These are phyloP conservation scores for Cyprinodon tularosa DNA, from an alignment of 2,113 vertebrate genomes.

Conservation along the genomic window DNA sequence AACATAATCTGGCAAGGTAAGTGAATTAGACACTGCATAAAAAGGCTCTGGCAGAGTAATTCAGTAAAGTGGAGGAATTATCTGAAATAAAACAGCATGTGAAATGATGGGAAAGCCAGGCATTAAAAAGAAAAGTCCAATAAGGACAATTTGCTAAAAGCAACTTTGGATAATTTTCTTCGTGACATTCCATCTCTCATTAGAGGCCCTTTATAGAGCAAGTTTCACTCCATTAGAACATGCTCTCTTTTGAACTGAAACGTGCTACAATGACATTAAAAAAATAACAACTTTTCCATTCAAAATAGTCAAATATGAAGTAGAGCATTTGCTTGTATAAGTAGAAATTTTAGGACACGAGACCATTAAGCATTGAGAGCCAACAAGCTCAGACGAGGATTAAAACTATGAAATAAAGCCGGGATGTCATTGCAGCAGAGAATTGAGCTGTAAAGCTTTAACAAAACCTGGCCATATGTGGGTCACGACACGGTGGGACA, in stretches of 20 bases:
- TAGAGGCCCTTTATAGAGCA: neutral
- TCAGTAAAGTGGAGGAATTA: slow-evolving; percentile 27
- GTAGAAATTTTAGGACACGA: neutral
- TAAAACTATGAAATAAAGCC: slow-evolving; percentile 37
- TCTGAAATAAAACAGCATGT: slow-evolving; percentile 29
- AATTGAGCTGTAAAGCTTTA: slow-evolving; percentile 39
- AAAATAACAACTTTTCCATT: slow-evolving; percentile 6
- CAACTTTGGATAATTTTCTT: neutral
- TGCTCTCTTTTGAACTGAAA: neutral
- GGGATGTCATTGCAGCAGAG: slow-evolving; percentile 22
- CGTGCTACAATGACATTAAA: slow-evolving; percentile 1
- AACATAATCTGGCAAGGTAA: slow-evolving; percentile 14
- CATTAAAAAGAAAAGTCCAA: neutral
- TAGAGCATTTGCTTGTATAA: neutral
- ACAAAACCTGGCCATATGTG: slow-evolving; percentile 48
- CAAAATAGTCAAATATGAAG: neutral
- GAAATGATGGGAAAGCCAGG: slow-evolving; percentile 2
- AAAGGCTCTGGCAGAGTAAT: slow-evolving; percentile 39
- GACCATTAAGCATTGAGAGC: neutral
- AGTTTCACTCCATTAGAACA: neutral
- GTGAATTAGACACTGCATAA: slow-evolving; percentile 43
- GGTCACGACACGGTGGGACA: slow-evolving; percentile 60
- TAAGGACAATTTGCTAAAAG: neutral
- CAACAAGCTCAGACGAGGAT: slow-evolving; percentile 41
- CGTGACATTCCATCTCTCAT: neutral